A percentile compares a stretch with the other conserved stretches of the same genome.
phyloP scores from a whole-genome alignment of 2,113 vertebrate species.

The Passer domesticus region DNA sequence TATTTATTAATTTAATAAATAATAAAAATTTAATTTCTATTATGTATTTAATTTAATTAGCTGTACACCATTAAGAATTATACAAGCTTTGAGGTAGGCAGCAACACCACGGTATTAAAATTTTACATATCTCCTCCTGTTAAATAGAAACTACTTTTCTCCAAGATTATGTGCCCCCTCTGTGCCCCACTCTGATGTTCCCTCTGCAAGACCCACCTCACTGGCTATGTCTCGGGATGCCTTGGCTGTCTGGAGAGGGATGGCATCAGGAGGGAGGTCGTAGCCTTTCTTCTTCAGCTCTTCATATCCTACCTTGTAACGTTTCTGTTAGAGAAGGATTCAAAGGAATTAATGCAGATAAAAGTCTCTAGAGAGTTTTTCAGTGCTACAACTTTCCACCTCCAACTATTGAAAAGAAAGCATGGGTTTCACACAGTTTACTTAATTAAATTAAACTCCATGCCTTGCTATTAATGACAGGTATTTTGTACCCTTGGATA shows the following conservation, averaged over 20 bases:
- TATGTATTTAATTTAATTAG: background rate
- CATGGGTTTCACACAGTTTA: background rate
- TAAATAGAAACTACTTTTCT: background rate
- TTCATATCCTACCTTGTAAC: slow-evolving; percentile 82
- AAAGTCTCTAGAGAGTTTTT: background rate
- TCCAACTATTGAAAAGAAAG: background rate
- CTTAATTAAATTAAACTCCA: background rate
- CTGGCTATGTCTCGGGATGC: slow-evolving; percentile 87
- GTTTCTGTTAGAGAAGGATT: slow-evolving; percentile 75
- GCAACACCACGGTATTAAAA: background rate
- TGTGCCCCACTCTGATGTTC: background rate
- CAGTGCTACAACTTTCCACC: background rate
- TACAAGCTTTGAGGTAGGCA: fast-evolving
- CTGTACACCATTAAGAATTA: background rate
- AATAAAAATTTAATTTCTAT: too few relatives aligned
- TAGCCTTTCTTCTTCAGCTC: slow-evolving; percentile 91
- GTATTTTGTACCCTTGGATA: background rate
- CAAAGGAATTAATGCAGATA: background rate
- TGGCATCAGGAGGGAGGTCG: slow-evolving; percentile 84
- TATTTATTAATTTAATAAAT: too few relatives aligned
- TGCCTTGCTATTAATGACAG: background rate
- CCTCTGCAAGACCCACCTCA: slow-evolving; percentile 73
- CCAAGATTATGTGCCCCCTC: fast-evolving
- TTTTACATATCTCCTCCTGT: background rate
- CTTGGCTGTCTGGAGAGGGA: slow-evolving; percentile 85